These are phyloP conservation scores for Araneus ventricosus DNA, from an alignment of 1,140 invertebrate species.

Conservation along the genomic window DNA sequence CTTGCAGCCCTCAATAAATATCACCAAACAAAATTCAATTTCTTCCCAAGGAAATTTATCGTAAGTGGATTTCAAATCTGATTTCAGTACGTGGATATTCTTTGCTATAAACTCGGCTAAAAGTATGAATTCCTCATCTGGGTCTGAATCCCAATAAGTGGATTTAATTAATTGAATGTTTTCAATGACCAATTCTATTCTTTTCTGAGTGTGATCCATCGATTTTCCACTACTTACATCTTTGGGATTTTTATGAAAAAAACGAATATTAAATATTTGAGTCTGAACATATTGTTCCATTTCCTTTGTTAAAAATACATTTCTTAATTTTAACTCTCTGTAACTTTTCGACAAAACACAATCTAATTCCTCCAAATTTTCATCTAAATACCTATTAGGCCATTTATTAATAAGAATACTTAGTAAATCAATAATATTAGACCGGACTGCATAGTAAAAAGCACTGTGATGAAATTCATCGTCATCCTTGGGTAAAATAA, in stretches of 20 bases:
- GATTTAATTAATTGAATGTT: background rate
- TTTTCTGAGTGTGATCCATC: background rate
- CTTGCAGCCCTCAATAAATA: background rate
- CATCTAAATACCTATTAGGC: background rate
- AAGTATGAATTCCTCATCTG: background rate
- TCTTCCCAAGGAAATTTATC: conserved; percentile 60
- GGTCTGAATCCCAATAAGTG: background rate
- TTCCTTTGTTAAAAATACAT: conserved; percentile 8
- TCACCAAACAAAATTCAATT: conserved; percentile 53
- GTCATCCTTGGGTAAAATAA: background rate
- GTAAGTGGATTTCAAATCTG: conserved; percentile 30
- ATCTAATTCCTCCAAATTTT: background rate
- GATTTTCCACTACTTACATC: background rate
- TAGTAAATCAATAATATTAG: background rate
- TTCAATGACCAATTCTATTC: background rate
- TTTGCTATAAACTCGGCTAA: conserved; percentile 27
- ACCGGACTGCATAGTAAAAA: conserved; percentile 63
- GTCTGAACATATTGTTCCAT: conserved; percentile 40
- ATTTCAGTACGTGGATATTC: conserved; percentile 46
- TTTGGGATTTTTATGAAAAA: conserved; percentile 1
- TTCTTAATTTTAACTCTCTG: conserved; percentile 50
- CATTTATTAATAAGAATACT: conserved; percentile 44
- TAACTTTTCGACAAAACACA: background rate
- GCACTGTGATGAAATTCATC: conserved; percentile 50
- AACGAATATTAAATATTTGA: conserved; percentile 22